Percentiles rank a stretch among this genome's conserved stretches.
Evolutionary conservation across 2,888 invertebrate species (phyloP).

Genomic region (Drymonia ruficornis): DNA sequence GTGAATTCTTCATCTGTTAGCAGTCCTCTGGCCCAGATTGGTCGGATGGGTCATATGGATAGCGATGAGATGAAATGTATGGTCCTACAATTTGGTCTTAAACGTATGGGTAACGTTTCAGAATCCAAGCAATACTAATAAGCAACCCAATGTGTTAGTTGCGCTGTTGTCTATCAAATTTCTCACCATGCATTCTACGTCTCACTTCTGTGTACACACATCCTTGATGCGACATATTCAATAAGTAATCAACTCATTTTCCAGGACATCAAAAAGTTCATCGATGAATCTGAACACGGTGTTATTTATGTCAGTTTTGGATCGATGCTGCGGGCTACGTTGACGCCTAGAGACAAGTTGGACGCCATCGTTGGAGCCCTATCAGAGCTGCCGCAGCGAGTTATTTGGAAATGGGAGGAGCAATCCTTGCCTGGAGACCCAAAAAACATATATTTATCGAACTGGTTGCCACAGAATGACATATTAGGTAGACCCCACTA

Average conservation of each 20-base stretch:
- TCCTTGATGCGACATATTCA: too few species aligned
- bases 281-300: slow-evolving; percentile 87
- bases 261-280: slow-evolving; percentile 86
- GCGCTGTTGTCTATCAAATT: too few species aligned
- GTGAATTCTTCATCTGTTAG: too few species aligned
- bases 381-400: slow-evolving; percentile 85
- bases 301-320: slow-evolving; percentile 91
- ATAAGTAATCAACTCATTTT: slow-evolving; percentile 18
- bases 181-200: too few species aligned
- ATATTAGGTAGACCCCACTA: slow-evolving; percentile 88
- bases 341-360: slow-evolving; percentile 85
- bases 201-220: too few species aligned
- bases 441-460: slow-evolving; percentile 84
- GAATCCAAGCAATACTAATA: too few species aligned
- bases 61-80: too few species aligned
- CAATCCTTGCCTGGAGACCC: slow-evolving; percentile 83
- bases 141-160: too few species aligned
- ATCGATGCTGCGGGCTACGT: slow-evolving; percentile 87
- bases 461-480: slow-evolving; percentile 89
- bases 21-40: too few species aligned
- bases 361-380: slow-evolving; percentile 86
- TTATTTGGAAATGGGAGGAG: slow-evolving; percentile 91
- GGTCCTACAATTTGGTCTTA: too few species aligned
- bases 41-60: too few species aligned
- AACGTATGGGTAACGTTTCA: too few species aligned